Evolutionary conservation across 2,888 invertebrate genomes (phyloP).

Genomic region (Rotaria magnacalcarata): DNA sequence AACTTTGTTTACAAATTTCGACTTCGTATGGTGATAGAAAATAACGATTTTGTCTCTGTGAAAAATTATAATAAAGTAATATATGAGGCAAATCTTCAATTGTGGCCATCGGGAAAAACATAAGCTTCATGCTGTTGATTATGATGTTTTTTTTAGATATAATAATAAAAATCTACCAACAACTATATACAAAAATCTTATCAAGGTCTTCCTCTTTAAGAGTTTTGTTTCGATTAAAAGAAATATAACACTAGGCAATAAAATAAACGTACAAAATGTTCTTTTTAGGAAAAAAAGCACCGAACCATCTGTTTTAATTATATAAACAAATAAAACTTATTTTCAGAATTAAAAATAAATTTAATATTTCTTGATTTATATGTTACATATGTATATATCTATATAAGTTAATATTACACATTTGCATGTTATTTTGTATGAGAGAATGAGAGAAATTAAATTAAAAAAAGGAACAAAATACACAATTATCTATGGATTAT

Average conservation of each 20-base stretch:
- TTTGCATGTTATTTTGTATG: neutral
- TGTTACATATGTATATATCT: too few relatives aligned
- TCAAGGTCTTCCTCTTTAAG: neutral
- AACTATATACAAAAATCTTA: neutral
- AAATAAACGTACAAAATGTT: neutral
- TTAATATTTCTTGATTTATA: neutral
- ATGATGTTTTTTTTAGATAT: neutral
- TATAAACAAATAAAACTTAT: neutral
- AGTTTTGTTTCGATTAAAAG: neutral
- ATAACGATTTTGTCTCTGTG: neutral
- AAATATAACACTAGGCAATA: neutral
- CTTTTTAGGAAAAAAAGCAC: neutral
- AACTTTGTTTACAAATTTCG: neutral
- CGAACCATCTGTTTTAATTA: neutral
- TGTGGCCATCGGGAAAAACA: conserved; percentile 9
- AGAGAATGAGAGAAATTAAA: neutral
- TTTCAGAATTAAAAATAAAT: neutral
- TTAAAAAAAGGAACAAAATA: neutral
- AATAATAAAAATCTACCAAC: neutral
- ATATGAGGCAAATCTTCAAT: conserved; percentile 13
- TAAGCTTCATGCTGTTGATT: neutral
- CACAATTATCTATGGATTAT: neutral
- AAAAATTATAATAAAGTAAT: conserved; percentile 19
- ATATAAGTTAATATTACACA: conserved; percentile 8
- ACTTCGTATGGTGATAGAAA: neutral